These are phyloP conservation scores for Bursaphelenchus okinawaensis DNA, from an alignment of 2,888 invertebrate species.

Conservation along the genomic window DNA sequence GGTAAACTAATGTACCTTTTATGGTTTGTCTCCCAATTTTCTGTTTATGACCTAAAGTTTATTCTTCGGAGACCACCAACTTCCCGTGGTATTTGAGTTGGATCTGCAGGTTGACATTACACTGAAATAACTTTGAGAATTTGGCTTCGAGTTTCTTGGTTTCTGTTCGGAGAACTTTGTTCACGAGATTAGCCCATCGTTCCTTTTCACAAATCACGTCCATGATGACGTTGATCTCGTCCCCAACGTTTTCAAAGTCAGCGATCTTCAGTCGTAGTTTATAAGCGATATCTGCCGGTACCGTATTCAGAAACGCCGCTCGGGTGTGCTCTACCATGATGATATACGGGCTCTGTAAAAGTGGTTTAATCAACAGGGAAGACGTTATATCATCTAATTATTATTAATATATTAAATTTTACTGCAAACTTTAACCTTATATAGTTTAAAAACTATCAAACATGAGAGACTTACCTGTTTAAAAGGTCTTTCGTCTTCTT, in stretches of 20 bases:
- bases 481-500: background rate
- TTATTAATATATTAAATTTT: too few relatives aligned
- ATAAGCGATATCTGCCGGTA: constrained; percentile 83
- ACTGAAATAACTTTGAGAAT: constrained; percentile 16
- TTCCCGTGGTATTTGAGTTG: constrained; percentile 18
- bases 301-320: constrained; percentile 75
- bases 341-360: constrained; percentile 33
- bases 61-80: constrained; percentile 1
- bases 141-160: background rate
- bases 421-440: too few relatives aligned
- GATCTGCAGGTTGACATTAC: background rate
- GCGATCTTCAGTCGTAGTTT: constrained; percentile 62
- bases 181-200: constrained; percentile 37
- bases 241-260: constrained; percentile 26
- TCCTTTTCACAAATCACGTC: constrained; percentile 44
- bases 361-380: too few relatives aligned
- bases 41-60: background rate
- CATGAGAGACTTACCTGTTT: background rate
- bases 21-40: too few relatives aligned
- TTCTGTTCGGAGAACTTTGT: constrained; percentile 2
- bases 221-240: constrained; percentile 38
- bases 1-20: too few relatives aligned
- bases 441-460: too few relatives aligned
- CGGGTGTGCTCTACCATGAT: constrained; percentile 68
- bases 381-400: too few relatives aligned